These are phyloP conservation scores for Tetramorium parvispinum DNA, from an alignment of 1,140 invertebrate species.

Conservation along the genomic window DNA sequence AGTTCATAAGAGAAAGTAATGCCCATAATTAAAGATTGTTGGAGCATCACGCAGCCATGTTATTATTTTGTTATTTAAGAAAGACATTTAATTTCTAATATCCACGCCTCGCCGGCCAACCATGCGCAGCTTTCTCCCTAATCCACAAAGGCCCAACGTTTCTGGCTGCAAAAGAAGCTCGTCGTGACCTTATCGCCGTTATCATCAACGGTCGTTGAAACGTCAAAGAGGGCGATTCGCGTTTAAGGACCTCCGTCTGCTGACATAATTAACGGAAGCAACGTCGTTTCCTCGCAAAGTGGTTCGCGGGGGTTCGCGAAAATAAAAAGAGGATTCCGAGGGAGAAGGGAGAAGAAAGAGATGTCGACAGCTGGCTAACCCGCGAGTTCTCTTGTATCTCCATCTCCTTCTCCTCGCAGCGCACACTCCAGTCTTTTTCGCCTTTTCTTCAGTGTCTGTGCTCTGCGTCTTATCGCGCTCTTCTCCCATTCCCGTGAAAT, in stretches of 20 bases:
- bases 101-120: background rate
- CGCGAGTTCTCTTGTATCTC: slow-evolving; percentile 67
- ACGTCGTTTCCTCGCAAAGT: slow-evolving; percentile 55
- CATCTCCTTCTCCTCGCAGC: slow-evolving; percentile 55
- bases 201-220: slow-evolving; percentile 49
- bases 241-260: slow-evolving; percentile 70
- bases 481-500: background rate
- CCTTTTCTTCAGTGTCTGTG: slow-evolving; percentile 20
- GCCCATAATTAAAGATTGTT: background rate
- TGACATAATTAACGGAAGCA: slow-evolving; percentile 79
- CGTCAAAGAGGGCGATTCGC: slow-evolving; percentile 67
- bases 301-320: slow-evolving; percentile 26
- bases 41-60: background rate
- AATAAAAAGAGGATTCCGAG: slow-evolving; percentile 60
- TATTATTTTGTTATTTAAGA: background rate
- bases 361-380: slow-evolving; percentile 75
- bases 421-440: background rate
- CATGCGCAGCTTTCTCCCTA: background rate
- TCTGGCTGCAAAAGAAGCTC: slow-evolving; percentile 8
- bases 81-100: slow-evolving; percentile 9
- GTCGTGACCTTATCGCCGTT: slow-evolving; percentile 41
- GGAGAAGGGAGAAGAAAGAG: slow-evolving; percentile 12
- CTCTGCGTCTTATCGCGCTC: slow-evolving; percentile 43
- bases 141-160: background rate
- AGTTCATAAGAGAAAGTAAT: background rate